Base-by-base conservation (phyloP, 2,888 invertebrate species). In the Nomada ferruginata region DNA sequence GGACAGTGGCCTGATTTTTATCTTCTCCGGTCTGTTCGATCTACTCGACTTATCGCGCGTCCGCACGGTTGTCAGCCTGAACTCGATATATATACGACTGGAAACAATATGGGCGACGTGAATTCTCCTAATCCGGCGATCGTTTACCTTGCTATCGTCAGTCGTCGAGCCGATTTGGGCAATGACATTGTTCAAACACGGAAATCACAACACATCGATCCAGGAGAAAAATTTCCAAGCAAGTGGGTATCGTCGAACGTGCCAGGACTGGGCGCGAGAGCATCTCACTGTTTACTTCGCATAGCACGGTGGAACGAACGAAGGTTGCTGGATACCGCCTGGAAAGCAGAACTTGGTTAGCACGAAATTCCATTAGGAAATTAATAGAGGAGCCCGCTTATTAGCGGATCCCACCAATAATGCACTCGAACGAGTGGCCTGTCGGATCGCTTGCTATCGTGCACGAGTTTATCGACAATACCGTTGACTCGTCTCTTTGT, bases 301-400 rank as follows among this genome's bases (percentile, higher is more conserved):
- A 15, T 15, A 29, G 29, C 57, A 26, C 13, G 18, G 15, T 15
- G 26, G 29, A 59, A 59, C 26, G 20, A 9, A 26, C 36, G 20
- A 29, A 44, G 13, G 20, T 18, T 20, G 61, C 13, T 20, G 13
- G 26, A 1, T 47, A 63, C 57, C 55, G n/a, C 18, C 50, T 64
- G 20, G 4, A 50, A 5, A 23, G 15, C 20, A 18, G 66, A 47
- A 64, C 60, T 47, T 61, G 65, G 53, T 53, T 65, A 44, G 50
- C 29, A 60, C 52, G 76, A 78, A 78, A 78, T 76, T 84, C 76
- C 77, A 81, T 85, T 84, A 85, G 47, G 75, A 76, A 84, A 85
- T 85, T 85, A 73, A 84, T 78, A 57, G 72, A 26, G 29, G 13
- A 47, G 47, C 63, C 36, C 84, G 69, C 72, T 80, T 77, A 84